Evolutionary conservation across 2,888 invertebrate genomes (phyloP).

Genomic region (Mylabris sibirica): DNA sequence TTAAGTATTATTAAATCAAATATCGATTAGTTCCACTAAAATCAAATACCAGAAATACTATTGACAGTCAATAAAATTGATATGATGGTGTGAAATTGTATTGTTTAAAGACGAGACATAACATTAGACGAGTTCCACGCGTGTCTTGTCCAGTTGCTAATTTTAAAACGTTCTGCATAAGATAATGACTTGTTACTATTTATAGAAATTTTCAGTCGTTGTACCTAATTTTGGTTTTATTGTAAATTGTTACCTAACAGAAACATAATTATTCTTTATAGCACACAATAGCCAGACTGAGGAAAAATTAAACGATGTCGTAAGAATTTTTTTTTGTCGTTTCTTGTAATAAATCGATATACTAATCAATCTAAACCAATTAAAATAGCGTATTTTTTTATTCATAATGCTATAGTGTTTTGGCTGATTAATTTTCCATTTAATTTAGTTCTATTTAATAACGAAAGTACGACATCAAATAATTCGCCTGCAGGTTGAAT

Average conservation of each 20-base stretch:
- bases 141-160: slow-evolving; percentile 48
- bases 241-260: slow-evolving; percentile 44
- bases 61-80: slow-evolving; percentile 6
- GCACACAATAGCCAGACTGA: slow-evolving; percentile 17
- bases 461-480: neutral
- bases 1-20: too few species aligned
- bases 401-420: neutral
- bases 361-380: neutral
- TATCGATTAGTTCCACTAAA: neutral
- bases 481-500: neutral
- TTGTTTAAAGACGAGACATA: slow-evolving; percentile 39
- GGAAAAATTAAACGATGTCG: neutral
- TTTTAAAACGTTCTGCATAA: slow-evolving; percentile 52
- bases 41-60: neutral
- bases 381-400: neutral
- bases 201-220: slow-evolving; percentile 47
- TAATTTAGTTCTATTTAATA: neutral
- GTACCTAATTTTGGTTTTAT: slow-evolving; percentile 38
- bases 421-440: neutral
- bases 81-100: slow-evolving; percentile 18
- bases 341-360: too few species aligned
- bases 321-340: neutral
- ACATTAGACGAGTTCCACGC: slow-evolving; percentile 49
- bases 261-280: slow-evolving; percentile 13
- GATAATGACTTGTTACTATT: slow-evolving; percentile 51